phyloP scores from a whole-genome alignment of 2,113 vertebrate genomes.

The Ancistrus triradiatus region DNA sequence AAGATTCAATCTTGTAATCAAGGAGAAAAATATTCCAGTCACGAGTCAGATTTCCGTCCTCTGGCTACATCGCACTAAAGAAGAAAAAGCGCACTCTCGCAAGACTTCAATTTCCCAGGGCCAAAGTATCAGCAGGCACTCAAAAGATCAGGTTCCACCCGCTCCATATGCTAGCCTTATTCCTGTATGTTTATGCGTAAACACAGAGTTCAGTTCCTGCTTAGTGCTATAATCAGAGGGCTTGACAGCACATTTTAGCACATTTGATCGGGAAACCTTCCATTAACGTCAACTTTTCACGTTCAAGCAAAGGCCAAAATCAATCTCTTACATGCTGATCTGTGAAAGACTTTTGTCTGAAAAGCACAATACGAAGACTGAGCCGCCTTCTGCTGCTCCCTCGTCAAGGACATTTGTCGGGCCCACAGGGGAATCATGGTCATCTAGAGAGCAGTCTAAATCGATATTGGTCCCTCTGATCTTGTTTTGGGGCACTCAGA shows the following conservation, averaged over 20 bases:
- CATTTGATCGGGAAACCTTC: neutral
- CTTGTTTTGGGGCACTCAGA: constrained; percentile 40
- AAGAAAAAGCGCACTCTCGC: neutral
- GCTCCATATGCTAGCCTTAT: neutral
- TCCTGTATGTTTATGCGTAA: neutral
- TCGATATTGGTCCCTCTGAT: constrained; percentile 33
- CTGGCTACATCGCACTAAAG: neutral
- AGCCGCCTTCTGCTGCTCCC: neutral
- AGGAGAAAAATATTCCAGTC: constrained; percentile 19
- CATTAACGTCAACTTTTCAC: constrained; percentile 11
- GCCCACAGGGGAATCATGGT: constrained; percentile 26
- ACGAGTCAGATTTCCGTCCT: constrained; percentile 9
- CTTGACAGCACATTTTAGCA: too few species aligned
- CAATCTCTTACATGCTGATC: neutral
- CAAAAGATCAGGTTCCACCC: constrained; percentile 1
- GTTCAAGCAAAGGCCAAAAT: constrained; percentile 1
- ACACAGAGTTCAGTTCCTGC: neutral
- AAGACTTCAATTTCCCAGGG: neutral
- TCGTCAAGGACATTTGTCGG: constrained; percentile 14
- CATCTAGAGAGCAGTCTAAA: constrained; percentile 20
- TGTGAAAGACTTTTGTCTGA: neutral
- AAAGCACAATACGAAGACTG: neutral
- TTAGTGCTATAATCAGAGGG: neutral
- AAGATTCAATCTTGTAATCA: neutral
- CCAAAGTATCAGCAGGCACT: constrained; percentile 13